phyloP scores from a whole-genome alignment of 2,797 vertebrate genomes.

The Zalophus californianus region DNA sequence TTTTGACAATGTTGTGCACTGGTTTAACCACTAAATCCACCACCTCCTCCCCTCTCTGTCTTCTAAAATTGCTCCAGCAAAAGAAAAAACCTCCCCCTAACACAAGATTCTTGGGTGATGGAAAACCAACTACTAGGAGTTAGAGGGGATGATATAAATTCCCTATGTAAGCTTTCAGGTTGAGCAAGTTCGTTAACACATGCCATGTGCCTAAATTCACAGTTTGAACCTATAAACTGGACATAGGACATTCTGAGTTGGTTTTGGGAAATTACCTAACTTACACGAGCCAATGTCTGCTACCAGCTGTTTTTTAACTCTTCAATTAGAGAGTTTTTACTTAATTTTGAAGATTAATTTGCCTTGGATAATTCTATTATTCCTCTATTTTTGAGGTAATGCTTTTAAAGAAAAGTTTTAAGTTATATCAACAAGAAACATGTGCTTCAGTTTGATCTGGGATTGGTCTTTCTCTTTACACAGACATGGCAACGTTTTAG shows the following conservation, averaged over 20 bases:
- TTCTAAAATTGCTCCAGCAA: conserved; percentile 36
- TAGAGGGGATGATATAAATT: neutral
- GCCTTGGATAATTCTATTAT: neutral
- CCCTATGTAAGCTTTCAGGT: neutral
- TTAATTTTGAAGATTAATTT: conserved; percentile 75
- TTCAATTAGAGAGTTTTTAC: conserved; percentile 78
- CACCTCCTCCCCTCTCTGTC: neutral
- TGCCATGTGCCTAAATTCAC: neutral
- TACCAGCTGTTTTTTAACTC: conserved; percentile 66
- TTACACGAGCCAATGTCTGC: neutral
- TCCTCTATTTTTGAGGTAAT: conserved; percentile 74
- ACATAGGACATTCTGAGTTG: neutral
- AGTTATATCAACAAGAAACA: conserved; percentile 83
- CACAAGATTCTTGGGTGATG: neutral
- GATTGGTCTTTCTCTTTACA: conserved; percentile 77
- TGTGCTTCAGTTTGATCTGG: conserved; percentile 79
- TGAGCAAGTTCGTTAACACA: neutral
- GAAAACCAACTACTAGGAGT: conserved; percentile 9
- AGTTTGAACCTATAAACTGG: conserved; percentile 16
- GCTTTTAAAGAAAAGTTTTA: conserved; percentile 81
- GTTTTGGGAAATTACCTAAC: neutral
- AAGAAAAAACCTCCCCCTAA: neutral
- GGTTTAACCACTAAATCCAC: neutral
- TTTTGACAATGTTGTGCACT: neutral
- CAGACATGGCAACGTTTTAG: conserved; percentile 75